Evolutionary conservation across 1,140 invertebrate species (phyloP), one percentile per base, ranked within the genome.

Genomic region (Brachionus paranguensis): DNA sequence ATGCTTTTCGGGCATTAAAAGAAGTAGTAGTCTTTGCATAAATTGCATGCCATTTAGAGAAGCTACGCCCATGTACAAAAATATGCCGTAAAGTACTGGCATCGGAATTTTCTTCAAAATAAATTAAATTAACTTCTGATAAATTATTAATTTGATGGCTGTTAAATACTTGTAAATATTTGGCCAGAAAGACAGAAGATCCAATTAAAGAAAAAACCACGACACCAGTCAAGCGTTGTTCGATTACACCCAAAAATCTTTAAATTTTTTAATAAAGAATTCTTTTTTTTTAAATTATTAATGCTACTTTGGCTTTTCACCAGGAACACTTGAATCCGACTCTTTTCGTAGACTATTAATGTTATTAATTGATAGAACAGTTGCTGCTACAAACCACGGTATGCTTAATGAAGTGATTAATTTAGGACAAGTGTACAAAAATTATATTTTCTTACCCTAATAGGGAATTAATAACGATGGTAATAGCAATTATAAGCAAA

Each of bases 1-100:
- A 90, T 99, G 99, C 88, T 99, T 99, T 86, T 94, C 93, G 12
- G 97, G 97, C 96, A 99, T 99, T 84, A 99, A 93, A 91, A 98
- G 93, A 45, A 99, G 95, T 29, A 97, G 89, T 41, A 99, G 94
- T 83, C 97, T 93, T 87, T 98, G 95, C 88, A 98, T 96, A 88
- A 99, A 95, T 14, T 76, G 43, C 72, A 76, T 92, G 79, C 96
- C 96, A 88, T 95, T 95, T 1, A 99, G 90, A 1, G 97, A 97
- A 50, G 96, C 95, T 55, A 96, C 94, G 76, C 97, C 97, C 97
- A 99, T 99, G 88, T 98, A 99, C 2, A 99, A 92, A 90, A 99
- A 99, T 10, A 99, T 96, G 47, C 97, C 97, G 90, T 96, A 98
- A 10, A 99, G 90, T 8, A 93, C 92, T 1, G 92, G 91, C 84